These are phyloP conservation scores for Tetragnatha montana DNA, from an alignment of 2,888 invertebrate species.

Conservation along the genomic window DNA sequence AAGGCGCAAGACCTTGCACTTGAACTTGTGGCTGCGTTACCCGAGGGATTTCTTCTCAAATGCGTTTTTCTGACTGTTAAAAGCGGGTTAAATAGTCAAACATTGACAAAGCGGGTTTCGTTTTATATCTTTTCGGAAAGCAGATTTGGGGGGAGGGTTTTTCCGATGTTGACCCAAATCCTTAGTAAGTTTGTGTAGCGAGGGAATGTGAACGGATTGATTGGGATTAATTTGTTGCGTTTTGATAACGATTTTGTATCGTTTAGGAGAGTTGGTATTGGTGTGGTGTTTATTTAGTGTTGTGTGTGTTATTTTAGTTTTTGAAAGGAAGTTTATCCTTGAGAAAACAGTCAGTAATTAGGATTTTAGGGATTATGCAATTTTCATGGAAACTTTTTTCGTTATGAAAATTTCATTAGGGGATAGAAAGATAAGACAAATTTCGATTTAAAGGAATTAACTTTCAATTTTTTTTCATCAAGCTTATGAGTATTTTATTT, in stretches of 20 bases:
- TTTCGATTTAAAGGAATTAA: too few species aligned
- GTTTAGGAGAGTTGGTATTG: neutral
- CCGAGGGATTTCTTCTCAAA: neutral
- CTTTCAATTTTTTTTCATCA: too few species aligned
- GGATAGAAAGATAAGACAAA: too few species aligned
- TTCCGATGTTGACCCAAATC: neutral
- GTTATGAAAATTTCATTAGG: too few species aligned
- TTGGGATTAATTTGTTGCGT: neutral
- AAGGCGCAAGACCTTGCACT: constrained; percentile 7
- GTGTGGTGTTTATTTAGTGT: neutral
- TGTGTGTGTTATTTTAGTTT: neutral
- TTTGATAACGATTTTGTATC: neutral
- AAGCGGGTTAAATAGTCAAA: constrained; percentile 34
- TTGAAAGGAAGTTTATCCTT: too few species aligned
- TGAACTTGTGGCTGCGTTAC: constrained; percentile 15
- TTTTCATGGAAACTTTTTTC: too few species aligned
- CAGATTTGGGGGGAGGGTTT: neutral
- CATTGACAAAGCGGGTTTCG: neutral
- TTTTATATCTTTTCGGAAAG: neutral
- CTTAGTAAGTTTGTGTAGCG: neutral
- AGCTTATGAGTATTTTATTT: too few species aligned
- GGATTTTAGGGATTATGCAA: too few species aligned
- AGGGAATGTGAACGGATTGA: neutral
- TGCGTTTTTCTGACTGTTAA: neutral
- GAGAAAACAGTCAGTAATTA: too few species aligned